phyloP scores from a whole-genome alignment of 2,113 vertebrate species.

The Chamaetylas fuelleborni region DNA sequence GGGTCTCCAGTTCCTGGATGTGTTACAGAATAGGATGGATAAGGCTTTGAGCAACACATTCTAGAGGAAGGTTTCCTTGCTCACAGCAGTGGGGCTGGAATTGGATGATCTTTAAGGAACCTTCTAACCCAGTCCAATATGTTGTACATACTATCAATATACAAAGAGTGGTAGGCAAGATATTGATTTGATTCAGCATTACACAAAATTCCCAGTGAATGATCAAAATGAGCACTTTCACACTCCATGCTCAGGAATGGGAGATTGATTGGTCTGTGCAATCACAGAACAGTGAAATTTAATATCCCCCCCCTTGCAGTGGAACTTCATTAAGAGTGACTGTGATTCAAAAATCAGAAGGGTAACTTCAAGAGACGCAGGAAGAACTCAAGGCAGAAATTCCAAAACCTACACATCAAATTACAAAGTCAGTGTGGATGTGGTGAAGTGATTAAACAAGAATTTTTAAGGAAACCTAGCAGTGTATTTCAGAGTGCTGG shows the following conservation, averaged over 20 bases:
- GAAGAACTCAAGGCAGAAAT: background rate
- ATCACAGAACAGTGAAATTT: too few relatives aligned
- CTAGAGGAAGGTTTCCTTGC: background rate
- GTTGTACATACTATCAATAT: too few relatives aligned
- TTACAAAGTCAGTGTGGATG: background rate
- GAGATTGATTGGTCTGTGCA: too few relatives aligned
- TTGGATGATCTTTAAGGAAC: background rate
- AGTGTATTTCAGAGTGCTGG: background rate
- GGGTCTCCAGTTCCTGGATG: background rate
- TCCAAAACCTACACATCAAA: background rate
- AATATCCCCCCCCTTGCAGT: too few relatives aligned
- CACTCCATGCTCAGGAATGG: too few relatives aligned
- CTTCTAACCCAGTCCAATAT: background rate
- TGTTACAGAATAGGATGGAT: background rate
- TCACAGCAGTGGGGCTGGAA: background rate
- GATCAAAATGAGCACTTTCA: too few relatives aligned
- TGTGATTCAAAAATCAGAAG: too few relatives aligned
- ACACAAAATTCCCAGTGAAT: too few relatives aligned
- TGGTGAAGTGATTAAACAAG: background rate
- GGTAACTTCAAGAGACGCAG: background rate
- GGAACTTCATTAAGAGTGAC: too few relatives aligned
- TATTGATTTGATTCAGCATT: too few relatives aligned
- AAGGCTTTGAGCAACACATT: background rate
- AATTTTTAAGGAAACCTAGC: background rate
- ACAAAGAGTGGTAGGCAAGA: too few relatives aligned